Evolutionary conservation across 92 coral and sea anemone species (phyloP).

Genomic region (Phymanthus crucifer): DNA sequence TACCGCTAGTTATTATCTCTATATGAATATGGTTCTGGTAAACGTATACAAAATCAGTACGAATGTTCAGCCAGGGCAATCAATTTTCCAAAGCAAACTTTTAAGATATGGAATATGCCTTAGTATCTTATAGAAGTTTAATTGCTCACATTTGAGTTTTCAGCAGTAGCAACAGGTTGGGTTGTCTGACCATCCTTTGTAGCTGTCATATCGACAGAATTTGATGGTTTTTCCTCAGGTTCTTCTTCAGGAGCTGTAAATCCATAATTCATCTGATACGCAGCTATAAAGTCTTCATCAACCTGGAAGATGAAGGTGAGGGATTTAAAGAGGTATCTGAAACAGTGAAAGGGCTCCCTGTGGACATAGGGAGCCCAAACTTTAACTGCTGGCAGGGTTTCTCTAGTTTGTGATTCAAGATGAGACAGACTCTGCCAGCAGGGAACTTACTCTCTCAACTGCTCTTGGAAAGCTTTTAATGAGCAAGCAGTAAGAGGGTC

Average conservation of each 20-base stretch:
- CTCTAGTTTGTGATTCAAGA: no score
- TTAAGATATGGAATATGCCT: no score
- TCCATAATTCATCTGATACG: conserved; percentile 95
- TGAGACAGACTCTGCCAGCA: no score
- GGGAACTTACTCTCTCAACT: no score
- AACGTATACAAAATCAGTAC: no score
- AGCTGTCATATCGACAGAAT: conserved; percentile 10
- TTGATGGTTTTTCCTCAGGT: conserved; percentile 12
- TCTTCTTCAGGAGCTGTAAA: conserved; percentile 52
- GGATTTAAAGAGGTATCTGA: no score
- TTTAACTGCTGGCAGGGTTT: neutral
- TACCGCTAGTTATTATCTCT: no score
- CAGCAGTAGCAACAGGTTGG: conserved; percentile 24
- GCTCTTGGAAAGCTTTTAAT: no score
- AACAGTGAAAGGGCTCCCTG: neutral
- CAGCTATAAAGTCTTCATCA: conserved; percentile 95
- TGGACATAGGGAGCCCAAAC: neutral
- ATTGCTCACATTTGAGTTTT: neutral
- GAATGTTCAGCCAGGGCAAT: no score
- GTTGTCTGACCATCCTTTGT: conserved; percentile 2
- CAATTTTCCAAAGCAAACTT: no score
- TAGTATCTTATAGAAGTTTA: neutral
- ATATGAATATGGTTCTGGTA: no score
- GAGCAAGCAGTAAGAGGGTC: no score
- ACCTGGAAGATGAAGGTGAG: conserved; percentile 37